phyloP scores from a whole-genome alignment of 2,797 vertebrate genomes.

The Oceanodroma leucorhoa region DNA sequence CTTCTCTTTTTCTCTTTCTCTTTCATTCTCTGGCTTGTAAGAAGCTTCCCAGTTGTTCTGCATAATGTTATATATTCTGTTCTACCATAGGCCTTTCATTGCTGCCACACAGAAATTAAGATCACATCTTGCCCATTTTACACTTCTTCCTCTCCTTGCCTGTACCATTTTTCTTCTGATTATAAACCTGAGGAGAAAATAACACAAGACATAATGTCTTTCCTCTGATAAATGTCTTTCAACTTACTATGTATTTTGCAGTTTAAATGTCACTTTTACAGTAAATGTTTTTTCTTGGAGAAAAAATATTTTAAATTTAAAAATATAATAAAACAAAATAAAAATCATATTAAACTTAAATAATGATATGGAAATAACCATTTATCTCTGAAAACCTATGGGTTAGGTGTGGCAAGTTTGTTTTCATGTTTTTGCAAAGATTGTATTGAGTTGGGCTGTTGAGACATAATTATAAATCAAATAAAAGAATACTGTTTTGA shows the following conservation, averaged over 20 bases:
- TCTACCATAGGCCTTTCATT: neutral
- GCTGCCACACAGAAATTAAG: neutral
- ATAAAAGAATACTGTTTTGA: neutral
- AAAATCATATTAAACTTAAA: neutral
- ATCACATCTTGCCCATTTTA: neutral
- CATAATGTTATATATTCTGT: neutral
- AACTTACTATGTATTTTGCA: neutral
- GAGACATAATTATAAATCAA: neutral
- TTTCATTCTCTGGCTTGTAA: neutral
- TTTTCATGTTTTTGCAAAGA: neutral
- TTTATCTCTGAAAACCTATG: neutral
- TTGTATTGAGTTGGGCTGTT: neutral
- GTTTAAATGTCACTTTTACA: neutral
- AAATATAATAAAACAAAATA: neutral
- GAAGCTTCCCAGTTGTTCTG: neutral
- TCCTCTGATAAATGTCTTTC: neutral
- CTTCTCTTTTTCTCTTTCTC: neutral
- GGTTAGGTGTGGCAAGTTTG: neutral
- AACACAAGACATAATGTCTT: neutral
- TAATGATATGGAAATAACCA: neutral
- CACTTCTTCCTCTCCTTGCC: neutral
- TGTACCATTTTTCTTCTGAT: neutral
- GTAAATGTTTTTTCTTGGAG: neutral
- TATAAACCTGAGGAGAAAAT: neutral
- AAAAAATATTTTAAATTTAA: neutral